These are phyloP conservation scores for Tachystola acroxantha DNA, from an alignment of 2,888 invertebrate species.

Conservation along the genomic window DNA sequence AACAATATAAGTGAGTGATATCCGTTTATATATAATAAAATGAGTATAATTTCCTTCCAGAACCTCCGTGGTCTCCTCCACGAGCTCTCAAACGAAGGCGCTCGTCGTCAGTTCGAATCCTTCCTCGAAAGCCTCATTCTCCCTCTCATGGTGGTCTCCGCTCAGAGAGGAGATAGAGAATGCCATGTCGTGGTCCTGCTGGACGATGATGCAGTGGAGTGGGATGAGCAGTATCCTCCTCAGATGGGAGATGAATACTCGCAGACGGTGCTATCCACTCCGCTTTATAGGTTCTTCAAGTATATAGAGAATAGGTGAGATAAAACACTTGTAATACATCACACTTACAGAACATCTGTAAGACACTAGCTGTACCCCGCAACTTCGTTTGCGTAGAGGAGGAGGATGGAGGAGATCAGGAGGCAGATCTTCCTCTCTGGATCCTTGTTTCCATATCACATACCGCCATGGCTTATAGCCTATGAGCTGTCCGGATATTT, in stretches of 20 bases:
- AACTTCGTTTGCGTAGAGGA: too few species aligned
- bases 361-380: too few species aligned
- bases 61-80: conserved; percentile 97
- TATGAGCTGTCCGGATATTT: too few species aligned
- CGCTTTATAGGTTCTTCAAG: conserved; percentile 98
- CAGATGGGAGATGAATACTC: conserved; percentile 99
- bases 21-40: too few species aligned
- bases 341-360: too few species aligned
- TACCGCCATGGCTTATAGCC: too few species aligned
- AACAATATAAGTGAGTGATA: too few species aligned
- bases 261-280: conserved; percentile 96
- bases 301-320: conserved; percentile 94
- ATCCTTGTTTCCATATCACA: too few species aligned
- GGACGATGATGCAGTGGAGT: conserved; percentile 97
- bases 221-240: conserved; percentile 99
- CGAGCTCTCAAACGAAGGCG: conserved; percentile 99
- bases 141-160: conserved; percentile 96
- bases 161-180: conserved; percentile 94
- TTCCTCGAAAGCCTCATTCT: conserved; percentile 97
- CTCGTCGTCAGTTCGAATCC: conserved; percentile 96
- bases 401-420: too few species aligned
- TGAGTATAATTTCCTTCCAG: too few species aligned
- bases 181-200: conserved; percentile 96
- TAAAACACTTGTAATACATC: too few species aligned
- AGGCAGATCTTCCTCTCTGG: too few species aligned